Base-by-base conservation (phyloP, 2,113 vertebrate species). In the Lasiurus borealis region DNA sequence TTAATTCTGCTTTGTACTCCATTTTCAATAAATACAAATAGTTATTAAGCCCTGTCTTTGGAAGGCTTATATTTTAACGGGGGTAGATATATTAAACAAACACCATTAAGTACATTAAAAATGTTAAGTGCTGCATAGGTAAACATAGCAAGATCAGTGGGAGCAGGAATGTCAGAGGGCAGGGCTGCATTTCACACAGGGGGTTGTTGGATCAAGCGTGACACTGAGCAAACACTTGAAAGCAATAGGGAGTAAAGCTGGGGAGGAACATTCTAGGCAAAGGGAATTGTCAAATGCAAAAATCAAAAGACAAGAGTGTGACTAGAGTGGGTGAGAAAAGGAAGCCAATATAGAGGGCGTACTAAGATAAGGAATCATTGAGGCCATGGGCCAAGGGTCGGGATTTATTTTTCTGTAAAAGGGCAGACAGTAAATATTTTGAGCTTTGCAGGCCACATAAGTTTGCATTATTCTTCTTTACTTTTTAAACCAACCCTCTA, bases 261-360 rank as follows among this genome's bases (percentile, higher is more conserved):
- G n/a, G 31, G 36, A 68, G 59, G 72, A 66, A 94, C 23, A 75
- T 73, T 78, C 44, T 15, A 50, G 25, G n/a, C 48, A 81, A 88
- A 93, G 36, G 59, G 23, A 94, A 88, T 9, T 40, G 71, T 36
- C 77, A 92, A 54, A 52, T 31, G 57, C 57, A 94, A 82, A 93
- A 50, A 19, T 62, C 27, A 64, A 18, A 19, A 66, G 50, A 83
- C 57, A 90, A 68, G 9, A 36, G 15, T 48, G 31, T n/a, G 34
- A 82, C 64, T 34, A 15, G 29, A 90, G n/a, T 3, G 8, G 10
- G 25, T 0, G 12, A 81, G 5, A n/a, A 75, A 87, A 90, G 73
- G 23, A 57, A 57, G 44, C 16, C 29, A 15, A 34, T 0, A 9
- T 6, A 8, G 4, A 9, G 23, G 31, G 4, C 82, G 3, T 6